Percentiles rank a stretch among this genome's conserved stretches.
These are phyloP conservation scores for Trachythela sp. DNA, from an alignment of 64 coral and sea anemone genomes.

Conservation along the genomic window DNA sequence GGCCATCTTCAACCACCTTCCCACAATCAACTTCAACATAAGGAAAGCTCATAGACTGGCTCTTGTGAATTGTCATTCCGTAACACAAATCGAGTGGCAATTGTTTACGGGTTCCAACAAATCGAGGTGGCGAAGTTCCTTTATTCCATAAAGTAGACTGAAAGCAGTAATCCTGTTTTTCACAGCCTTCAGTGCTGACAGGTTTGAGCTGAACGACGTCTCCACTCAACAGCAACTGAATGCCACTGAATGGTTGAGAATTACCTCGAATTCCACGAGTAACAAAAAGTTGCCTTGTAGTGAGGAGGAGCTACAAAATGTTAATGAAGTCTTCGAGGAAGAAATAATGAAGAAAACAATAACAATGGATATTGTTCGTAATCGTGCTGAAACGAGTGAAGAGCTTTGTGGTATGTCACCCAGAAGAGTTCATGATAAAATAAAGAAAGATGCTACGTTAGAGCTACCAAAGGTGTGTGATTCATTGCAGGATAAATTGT, in stretches of 20 bases:
- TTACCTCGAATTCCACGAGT: not conserved
- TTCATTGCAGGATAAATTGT: no score
- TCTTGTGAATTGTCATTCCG: conserved; percentile 34
- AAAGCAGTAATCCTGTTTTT: conserved; percentile 14
- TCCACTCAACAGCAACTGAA: conserved; percentile 16
- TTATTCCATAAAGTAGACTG: not conserved
- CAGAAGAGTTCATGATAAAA: no score
- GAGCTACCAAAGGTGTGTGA: no score
- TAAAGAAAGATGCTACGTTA: no score
- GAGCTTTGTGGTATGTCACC: no score
- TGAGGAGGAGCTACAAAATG: no score
- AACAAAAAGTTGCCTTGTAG: no score
- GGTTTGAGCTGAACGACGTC: conserved; percentile 28
- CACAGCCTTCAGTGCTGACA: not conserved
- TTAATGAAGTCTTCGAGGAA: no score
- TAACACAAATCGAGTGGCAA: conserved; percentile 22
- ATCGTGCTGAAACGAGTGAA: no score
- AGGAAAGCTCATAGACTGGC: not conserved
- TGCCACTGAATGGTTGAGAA: conserved; percentile 3
- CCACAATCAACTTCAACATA: conserved; percentile 23
- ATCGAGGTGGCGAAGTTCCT: not conserved
- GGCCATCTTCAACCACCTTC: conserved; percentile 22
- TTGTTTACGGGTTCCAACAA: conserved; percentile 3
- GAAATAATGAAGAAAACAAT: no score
- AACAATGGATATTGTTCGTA: no score